These are phyloP conservation scores for Campaea margaritaria DNA, from an alignment of 2,888 invertebrate species.

Conservation along the genomic window DNA sequence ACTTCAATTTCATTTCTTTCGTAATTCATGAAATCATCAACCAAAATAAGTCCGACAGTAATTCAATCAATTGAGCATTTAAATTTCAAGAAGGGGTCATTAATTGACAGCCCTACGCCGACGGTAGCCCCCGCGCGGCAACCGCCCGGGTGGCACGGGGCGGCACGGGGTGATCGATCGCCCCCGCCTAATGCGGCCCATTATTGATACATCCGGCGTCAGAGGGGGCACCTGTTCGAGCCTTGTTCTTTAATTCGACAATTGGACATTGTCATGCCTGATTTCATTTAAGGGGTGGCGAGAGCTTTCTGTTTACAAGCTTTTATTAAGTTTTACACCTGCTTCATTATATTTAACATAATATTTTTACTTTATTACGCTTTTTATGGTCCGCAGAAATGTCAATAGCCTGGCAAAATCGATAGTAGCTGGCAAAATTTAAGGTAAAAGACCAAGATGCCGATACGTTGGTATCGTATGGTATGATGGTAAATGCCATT, in stretches of 20 bases:
- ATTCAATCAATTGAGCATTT: slow-evolving; percentile 2
- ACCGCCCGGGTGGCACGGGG: slow-evolving; percentile 21
- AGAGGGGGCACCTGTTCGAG: slow-evolving; percentile 21
- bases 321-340: no score
- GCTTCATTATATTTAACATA: no score
- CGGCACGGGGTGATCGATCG: slow-evolving; percentile 27
- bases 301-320: neutral
- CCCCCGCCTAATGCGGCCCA: slow-evolving; percentile 39
- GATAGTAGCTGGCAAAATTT: no score
- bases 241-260: slow-evolving; percentile 29
- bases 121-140: slow-evolving; percentile 15
- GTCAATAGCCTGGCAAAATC: no score
- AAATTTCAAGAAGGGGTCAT: slow-evolving; percentile 14
- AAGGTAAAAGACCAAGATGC: no score
- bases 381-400: no score
- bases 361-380: no score
- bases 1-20: no score
- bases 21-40: no score
- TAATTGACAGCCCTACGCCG: neutral
- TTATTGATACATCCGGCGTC: slow-evolving; percentile 38
- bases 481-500: no score
- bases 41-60: neutral
- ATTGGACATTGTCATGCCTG: slow-evolving; percentile 21
- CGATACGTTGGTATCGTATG: no score
- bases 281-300: neutral